Evolutionary conservation across 2,113 vertebrate species (phyloP), one percentile per base, ranked within the genome.

Genomic region (Platysteira castanea): DNA sequence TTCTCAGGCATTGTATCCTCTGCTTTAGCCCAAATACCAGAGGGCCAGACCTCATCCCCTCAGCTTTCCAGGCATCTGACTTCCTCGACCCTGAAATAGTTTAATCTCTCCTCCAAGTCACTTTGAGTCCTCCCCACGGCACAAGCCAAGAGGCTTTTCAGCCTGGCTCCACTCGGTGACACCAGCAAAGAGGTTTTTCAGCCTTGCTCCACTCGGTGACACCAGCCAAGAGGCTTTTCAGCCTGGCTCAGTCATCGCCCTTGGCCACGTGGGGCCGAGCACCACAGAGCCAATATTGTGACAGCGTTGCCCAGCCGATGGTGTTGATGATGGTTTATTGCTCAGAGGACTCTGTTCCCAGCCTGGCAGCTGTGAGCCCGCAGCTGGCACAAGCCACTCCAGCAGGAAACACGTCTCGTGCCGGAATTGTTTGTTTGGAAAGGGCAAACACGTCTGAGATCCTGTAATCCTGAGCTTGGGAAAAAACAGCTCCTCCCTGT

Each of bases 251-350:
- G 44, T 4, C 49, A 10, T 3, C 1, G 22, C 50, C 22, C 0
- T 35, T n/a, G 49, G 53, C 63, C 67, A 14, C 0, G 4, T 4
- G 23, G 37, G 44, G 39, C 46, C 4, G 1, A 33, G 8, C 22
- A 4, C 67, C 49, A 61, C 60, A 33, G 21, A 76, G 88, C 42
- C 49, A 31, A 9, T 6, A 2, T 4, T 10, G n/a, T 70, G 65
- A 14, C n/a, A 39, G 9, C 0, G 1, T 64, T 84, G 78, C 85
- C 73, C 30, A 13, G 69, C 24, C 0, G 0, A 15, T 4, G 50
- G 28, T 53, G 30, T 4, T 23, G 35, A 0, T 49, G 35, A 8
- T 0, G 31, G 21, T 12, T 82, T 7, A 28, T 46, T 61, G 83
- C 60, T 7, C 41, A 35, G 24, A n/a, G 53, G 64, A 9, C 37